A percentile compares a stretch with the other conserved stretches of the same genome.
phyloP scores from a whole-genome alignment of 30 jellyfish, hydroid and myxozoan species.

The Hydra vulgaris region DNA sequence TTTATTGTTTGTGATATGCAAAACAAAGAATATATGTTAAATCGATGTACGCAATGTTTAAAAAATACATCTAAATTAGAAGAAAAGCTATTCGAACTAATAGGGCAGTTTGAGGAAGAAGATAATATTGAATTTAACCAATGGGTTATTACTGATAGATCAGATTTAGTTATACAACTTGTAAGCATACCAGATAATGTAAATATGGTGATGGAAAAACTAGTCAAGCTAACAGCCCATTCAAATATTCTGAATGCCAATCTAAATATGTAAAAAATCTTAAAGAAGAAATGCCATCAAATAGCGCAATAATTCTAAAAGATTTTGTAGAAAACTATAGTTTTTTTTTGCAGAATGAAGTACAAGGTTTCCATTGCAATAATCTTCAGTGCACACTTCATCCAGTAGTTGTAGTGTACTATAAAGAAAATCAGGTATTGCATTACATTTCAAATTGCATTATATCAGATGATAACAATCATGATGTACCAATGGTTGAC shows the following conservation, averaged over 20 bases:
- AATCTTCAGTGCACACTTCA: conserved; percentile 39
- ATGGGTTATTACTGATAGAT: conserved; percentile 15
- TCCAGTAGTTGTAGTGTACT: conserved; percentile 40
- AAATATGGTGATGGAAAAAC: conserved; percentile 18
- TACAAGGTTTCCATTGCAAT: conserved; percentile 51
- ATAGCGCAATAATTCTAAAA: conserved; percentile 26
- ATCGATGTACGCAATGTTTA: conserved; percentile 47
- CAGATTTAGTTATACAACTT: conserved; percentile 18
- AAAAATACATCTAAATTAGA: neutral
- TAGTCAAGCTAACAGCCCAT: conserved; percentile 38
- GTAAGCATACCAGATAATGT: conserved; percentile 23
- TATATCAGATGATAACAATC: conserved; percentile 40
- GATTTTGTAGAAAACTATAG: conserved; percentile 53
- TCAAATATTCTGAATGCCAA: conserved; percentile 42
- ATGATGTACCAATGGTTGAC: conserved; percentile 13
- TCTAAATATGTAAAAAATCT: conserved; percentile 31
- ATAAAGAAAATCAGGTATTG: conserved; percentile 13
- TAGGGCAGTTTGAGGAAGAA: conserved; percentile 30
- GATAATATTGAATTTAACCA: conserved; percentile 13
- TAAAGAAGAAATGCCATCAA: conserved; percentile 36
- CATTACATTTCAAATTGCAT: conserved; percentile 24
- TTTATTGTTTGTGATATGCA: conserved; percentile 25
- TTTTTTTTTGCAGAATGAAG: conserved; percentile 52
- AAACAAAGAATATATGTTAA: conserved; percentile 43
- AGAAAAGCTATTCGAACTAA: conserved; percentile 2